Evolutionary conservation across 1,140 invertebrate genomes (phyloP), one percentile per base, ranked within the genome.

Genomic region (Zaprionus gabonicus): DNA sequence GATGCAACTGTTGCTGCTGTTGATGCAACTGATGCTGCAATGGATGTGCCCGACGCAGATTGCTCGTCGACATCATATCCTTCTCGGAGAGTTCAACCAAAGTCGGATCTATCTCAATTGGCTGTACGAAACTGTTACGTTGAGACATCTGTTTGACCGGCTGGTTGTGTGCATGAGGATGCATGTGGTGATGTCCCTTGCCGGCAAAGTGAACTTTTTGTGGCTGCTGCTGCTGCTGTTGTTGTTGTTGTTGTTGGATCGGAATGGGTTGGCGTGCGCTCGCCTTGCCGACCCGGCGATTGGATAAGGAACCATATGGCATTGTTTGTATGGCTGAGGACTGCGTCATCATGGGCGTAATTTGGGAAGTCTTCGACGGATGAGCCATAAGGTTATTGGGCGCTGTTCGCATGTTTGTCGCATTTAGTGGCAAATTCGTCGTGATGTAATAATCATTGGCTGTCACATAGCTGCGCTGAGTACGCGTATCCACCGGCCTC

Each of bases 371-470:
- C 27, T 71, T 71, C 1, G 70, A 51, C 2, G 58, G 55, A n/a
- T 69, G 71, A 0, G 20, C 9, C 41, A 70, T 28, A 0, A 53
- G 25, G 12, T 10, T 58, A 34, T 56, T 71, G 28, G 55, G 6
- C 1, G 77, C 53, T 2, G 73, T 44, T 0, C 83, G 60, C 46
- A 87, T 64, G 31, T 71, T 78, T n/a, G 46, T 56, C 4, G 74
- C 25, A 51, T 86, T 81, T 41, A 87, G 10, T 0, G 84, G 85
- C 12, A 88, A 38, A 76, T 88, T 87, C 2, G 84, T 81, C 10
- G 85, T 83, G 28, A 87, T 87, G 56, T 88, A 87, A 57, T 88
- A 87, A 46, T 87, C 84, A 34, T 87, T 84, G 62, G 87, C 74
- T 13, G 84, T 87, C 7, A 87, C 69, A 62, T 76, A 87, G 9